Evolutionary conservation across 2,888 invertebrate genomes (phyloP).

Genomic region (Merodon equestris): DNA sequence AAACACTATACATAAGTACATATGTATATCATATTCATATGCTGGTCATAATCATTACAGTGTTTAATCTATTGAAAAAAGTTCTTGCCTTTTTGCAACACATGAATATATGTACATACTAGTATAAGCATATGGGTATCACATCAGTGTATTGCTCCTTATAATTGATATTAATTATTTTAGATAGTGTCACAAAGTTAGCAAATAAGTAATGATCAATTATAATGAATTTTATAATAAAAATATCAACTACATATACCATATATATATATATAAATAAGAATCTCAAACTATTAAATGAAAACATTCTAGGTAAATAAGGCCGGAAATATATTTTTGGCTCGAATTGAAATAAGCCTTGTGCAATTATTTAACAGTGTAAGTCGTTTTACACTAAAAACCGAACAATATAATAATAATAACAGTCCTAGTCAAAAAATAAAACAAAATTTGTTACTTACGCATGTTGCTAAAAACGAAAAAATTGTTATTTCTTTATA

Average conservation of each 20-base stretch:
- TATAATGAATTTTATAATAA: background rate
- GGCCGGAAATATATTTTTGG: constrained; percentile 3
- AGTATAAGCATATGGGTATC: background rate
- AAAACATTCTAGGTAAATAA: constrained; percentile 7
- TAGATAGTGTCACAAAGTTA: constrained; percentile 15
- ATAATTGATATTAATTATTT: constrained; percentile 44
- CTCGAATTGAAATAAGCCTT: constrained; percentile 4
- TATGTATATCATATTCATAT: no score
- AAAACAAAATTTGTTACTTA: no score
- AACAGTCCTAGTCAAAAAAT: background rate
- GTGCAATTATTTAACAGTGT: no score
- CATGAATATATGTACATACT: constrained; percentile 5
- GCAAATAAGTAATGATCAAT: background rate
- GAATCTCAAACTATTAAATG: constrained; percentile 57
- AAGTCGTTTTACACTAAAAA: constrained; percentile 37
- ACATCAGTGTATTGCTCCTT: constrained; percentile 22
- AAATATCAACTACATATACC: constrained; percentile 31
- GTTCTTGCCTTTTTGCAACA: constrained; percentile 43
- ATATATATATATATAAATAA: no score
- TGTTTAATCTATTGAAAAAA: constrained; percentile 21
- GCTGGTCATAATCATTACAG: no score
- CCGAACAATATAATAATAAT: background rate
- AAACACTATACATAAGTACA: no score
- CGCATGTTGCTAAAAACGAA: no score
- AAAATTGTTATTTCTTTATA: no score